A percentile compares a stretch with the other conserved stretches of the same genome.
phyloP scores from a whole-genome alignment of 2,797 vertebrate genomes.

The Pseudomugil tenellus region DNA sequence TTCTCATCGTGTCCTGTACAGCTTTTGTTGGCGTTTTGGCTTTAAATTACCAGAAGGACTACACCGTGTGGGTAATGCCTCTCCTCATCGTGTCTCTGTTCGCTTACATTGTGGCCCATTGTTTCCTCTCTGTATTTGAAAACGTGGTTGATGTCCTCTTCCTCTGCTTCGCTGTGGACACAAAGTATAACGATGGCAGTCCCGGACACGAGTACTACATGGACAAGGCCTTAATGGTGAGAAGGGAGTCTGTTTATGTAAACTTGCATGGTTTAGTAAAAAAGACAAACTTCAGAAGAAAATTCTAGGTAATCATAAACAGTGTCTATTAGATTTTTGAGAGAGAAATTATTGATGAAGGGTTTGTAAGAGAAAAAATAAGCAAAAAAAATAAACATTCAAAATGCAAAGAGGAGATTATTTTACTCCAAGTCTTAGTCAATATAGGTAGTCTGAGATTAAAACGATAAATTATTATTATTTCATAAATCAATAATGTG shows the following conservation, averaged over 20 bases:
- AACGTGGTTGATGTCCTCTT: constrained; percentile 98
- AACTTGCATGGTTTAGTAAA: no score
- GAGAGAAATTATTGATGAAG: no score
- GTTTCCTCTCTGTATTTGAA: constrained; percentile 98
- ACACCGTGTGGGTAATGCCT: constrained; percentile 96
- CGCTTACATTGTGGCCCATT: constrained; percentile 97
- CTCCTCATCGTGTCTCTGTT: constrained; percentile 96
- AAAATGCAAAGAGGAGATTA: background rate
- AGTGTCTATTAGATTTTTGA: background rate
- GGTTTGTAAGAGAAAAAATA: no score
- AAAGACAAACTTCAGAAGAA: no score
- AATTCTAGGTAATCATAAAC: no score
- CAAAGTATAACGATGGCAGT: constrained; percentile 95
- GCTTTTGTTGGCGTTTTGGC: constrained; percentile 92
- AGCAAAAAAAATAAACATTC: background rate
- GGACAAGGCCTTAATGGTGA: constrained; percentile 98
- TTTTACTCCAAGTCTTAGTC: background rate
- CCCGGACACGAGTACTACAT: constrained; percentile 95
- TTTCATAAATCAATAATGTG: background rate
- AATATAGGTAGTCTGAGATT: no score
- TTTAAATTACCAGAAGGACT: constrained; percentile 95
- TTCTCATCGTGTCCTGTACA: constrained; percentile 85
- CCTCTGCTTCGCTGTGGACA: constrained; percentile 97
- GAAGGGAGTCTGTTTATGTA: constrained; percentile 26
- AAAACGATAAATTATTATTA: no score